phyloP scores from a whole-genome alignment of 2,888 invertebrate genomes.

The Melinaea marsaeus region DNA sequence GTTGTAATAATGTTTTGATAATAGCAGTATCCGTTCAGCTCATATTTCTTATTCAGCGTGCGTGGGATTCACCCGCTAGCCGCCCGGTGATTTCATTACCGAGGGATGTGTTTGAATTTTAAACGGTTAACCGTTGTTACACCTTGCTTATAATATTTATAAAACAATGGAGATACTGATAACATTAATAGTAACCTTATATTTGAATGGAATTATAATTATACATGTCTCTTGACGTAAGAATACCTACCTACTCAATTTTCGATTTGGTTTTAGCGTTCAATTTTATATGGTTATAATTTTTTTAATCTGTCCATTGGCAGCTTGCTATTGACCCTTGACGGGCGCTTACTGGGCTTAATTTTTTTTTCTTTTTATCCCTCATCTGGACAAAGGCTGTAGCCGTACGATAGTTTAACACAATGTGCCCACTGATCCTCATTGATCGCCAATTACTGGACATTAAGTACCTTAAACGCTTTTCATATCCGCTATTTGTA shows the following conservation, averaged over 20 bases:
- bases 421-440: conserved; percentile 78
- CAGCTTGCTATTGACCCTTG: conserved; percentile 62
- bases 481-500: conserved; percentile 74
- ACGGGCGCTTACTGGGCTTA: conserved; percentile 56
- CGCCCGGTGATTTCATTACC: conserved; percentile 44
- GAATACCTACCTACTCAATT: conserved; percentile 16
- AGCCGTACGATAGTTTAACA: conserved; percentile 65
- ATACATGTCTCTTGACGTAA: conserved; percentile 8
- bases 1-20: conserved; percentile 79
- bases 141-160: conserved; percentile 49
- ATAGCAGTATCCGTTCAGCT: conserved; percentile 76
- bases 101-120: conserved; percentile 55
- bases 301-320: conserved; percentile 38
- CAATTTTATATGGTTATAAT: conserved; percentile 9
- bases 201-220: conserved; percentile 9
- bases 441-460: conserved; percentile 79
- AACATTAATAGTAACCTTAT: conserved; percentile 15
- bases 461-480: conserved; percentile 77
- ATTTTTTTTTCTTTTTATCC: conserved; percentile 55
- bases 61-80: conserved; percentile 59
- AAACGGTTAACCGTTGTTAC: conserved; percentile 56
- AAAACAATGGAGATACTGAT: neutral
- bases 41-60: conserved; percentile 76
- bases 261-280: conserved; percentile 8
- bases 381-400: conserved; percentile 58